A percentile compares a stretch with the other conserved stretches of the same genome.
These are phyloP conservation scores for Coelinius sp. DNA, from an alignment of 2,888 invertebrate species.

Conservation along the genomic window DNA sequence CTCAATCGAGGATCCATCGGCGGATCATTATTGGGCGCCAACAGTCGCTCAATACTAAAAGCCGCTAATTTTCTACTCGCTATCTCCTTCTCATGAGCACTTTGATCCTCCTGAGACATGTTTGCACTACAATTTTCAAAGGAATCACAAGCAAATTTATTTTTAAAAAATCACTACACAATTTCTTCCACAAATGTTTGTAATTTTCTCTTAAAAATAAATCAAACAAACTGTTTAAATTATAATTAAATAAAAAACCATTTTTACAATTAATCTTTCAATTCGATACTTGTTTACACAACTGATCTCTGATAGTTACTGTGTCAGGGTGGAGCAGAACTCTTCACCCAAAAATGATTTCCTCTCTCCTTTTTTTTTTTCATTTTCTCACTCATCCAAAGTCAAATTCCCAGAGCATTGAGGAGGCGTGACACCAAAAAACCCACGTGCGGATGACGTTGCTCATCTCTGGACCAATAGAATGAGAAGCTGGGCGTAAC, in stretches of 20 bases:
- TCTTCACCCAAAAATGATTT: slow-evolving; percentile 27
- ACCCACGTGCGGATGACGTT: slow-evolving; percentile 64
- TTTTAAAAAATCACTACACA: neutral
- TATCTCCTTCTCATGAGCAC: slow-evolving; percentile 39
- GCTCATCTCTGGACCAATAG: slow-evolving; percentile 58
- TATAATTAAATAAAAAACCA: too few species aligned
- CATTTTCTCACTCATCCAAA: slow-evolving; percentile 46
- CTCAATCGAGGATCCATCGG: slow-evolving; percentile 41
- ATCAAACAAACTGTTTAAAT: neutral
- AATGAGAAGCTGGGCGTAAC: slow-evolving; percentile 60
- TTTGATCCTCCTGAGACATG: slow-evolving; percentile 53
- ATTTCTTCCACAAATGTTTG: too few species aligned
- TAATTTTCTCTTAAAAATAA: neutral
- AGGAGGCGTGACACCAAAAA: slow-evolving; percentile 56
- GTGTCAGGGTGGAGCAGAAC: slow-evolving; percentile 36
- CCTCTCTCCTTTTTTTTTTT: slow-evolving; percentile 31
- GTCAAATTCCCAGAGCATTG: slow-evolving; percentile 55
- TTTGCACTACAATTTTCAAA: slow-evolving; percentile 15
- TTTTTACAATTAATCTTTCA: neutral
- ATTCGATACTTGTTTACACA: slow-evolving; percentile 46
- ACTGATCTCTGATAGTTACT: slow-evolving; percentile 48
- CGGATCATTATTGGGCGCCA: slow-evolving; percentile 55
- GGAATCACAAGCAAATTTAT: neutral
- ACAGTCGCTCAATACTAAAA: slow-evolving; percentile 66
- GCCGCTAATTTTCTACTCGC: slow-evolving; percentile 54